Percentiles rank a stretch among this genome's conserved stretches.
Evolutionary conservation across 2,888 invertebrate species (phyloP).

Genomic region (Rhorus exstirpatorius): DNA sequence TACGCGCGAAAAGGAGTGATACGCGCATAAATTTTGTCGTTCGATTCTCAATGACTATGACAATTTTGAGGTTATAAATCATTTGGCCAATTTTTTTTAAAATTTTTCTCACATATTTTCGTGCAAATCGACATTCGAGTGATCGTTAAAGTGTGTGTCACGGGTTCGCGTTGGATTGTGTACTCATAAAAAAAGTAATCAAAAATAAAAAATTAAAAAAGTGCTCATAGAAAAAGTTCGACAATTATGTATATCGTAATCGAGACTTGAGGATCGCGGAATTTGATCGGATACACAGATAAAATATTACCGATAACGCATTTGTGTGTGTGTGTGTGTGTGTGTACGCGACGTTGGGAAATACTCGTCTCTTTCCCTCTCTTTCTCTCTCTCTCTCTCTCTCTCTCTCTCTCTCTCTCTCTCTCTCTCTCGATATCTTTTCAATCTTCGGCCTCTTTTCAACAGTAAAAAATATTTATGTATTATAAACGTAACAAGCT

Average conservation of each 20-base stretch:
- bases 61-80: constrained; percentile 20
- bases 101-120: too few species aligned
- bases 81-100: too few species aligned
- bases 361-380: constrained; percentile 41
- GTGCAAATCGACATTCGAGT: too few species aligned
- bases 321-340: too few species aligned
- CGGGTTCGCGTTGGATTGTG: constrained; percentile 6
- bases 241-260: constrained; percentile 7
- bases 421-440: constrained; percentile 56
- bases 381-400: constrained; percentile 19
- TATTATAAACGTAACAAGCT: neutral
- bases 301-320: constrained; percentile 69
- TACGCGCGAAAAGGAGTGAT: neutral
- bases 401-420: constrained; percentile 59
- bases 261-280: constrained; percentile 22
- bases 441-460: constrained; percentile 20
- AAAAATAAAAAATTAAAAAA: neutral
- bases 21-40: neutral
- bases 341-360: constrained; percentile 14
- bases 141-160: too few species aligned
- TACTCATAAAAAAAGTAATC: constrained; percentile 33
- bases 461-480: neutral
- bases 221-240: neutral
- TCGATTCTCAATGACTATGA: neutral
- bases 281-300: constrained; percentile 51